phyloP scores from a whole-genome alignment of 2,888 invertebrate species.

The Tenthredo distinguenda region DNA sequence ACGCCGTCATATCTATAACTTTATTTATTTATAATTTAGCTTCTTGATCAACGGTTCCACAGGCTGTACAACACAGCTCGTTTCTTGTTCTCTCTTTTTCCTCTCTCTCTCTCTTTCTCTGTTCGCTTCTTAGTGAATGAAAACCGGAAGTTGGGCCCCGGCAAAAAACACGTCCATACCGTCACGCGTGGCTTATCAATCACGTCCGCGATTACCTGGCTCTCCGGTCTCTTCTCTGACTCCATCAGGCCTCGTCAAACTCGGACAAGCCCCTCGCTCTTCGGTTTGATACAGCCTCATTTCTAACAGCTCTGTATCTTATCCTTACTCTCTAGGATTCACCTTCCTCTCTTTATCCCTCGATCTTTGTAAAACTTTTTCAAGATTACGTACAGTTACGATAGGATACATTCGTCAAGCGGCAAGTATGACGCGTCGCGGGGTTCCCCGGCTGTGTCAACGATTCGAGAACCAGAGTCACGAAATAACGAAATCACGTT shows the following conservation, averaged over 20 bases:
- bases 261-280: conserved; percentile 15
- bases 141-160: conserved; percentile 44
- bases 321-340: not conserved
- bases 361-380: not conserved
- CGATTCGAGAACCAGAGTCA: conserved; percentile 22
- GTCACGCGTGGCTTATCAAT: conserved; percentile 55
- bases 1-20: not conserved
- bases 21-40: conserved; percentile 4
- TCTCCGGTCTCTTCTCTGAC: conserved; percentile 35
- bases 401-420: conserved; percentile 33
- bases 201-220: conserved; percentile 48
- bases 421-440: conserved; percentile 46
- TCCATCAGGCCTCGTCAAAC: conserved; percentile 18
- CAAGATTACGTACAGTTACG: conserved; percentile 42
- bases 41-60: conserved; percentile 11
- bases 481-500: conserved; percentile 43
- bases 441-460: conserved; percentile 34
- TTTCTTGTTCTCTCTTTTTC: not conserved
- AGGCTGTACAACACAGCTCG: not conserved
- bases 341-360: not conserved
- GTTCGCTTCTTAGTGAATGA: conserved; percentile 27
- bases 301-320: not conserved
- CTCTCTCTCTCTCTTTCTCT: not conserved
- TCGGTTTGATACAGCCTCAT: not conserved
- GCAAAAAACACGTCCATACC: conserved; percentile 50